Evolutionary conservation across 2,113 vertebrate genomes (phyloP).

Genomic region (Panthera uncia): DNA sequence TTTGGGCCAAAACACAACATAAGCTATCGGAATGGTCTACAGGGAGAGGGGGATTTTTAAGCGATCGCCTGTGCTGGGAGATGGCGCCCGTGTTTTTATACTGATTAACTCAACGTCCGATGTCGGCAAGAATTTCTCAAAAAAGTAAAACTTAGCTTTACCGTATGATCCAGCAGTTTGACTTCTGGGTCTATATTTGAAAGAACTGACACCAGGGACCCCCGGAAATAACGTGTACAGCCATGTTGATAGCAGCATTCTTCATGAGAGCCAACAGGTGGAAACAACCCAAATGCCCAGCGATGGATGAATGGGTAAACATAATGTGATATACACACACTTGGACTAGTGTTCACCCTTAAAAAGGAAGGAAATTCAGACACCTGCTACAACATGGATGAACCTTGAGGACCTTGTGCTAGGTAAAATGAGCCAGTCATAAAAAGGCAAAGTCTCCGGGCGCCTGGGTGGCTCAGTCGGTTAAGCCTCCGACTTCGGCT

Average conservation of each 20-base stretch:
- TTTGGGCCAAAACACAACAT: not conserved
- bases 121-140: not conserved
- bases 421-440: not conserved
- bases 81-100: not conserved
- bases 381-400: accelerated
- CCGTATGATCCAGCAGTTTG: not conserved
- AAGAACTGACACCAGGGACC: not conserved
- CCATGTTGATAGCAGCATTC: not conserved
- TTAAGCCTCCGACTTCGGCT: too few species aligned
- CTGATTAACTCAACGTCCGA: not conserved
- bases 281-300: not conserved
- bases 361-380: not conserved
- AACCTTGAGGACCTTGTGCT: not conserved
- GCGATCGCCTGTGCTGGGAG: too few species aligned
- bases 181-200: not conserved
- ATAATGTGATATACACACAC: accelerated
- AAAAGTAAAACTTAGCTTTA: not conserved
- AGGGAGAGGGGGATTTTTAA: not conserved
- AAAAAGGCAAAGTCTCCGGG: not conserved
- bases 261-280: accelerated
- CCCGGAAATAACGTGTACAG: too few species aligned
- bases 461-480: too few species aligned
- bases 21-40: accelerated
- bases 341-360: not conserved
- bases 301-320: accelerated